Percentiles rank a stretch among this genome's conserved stretches.
These are phyloP conservation scores for Aphodius sticticus DNA, from an alignment of 2,888 invertebrate genomes.

Conservation along the genomic window DNA sequence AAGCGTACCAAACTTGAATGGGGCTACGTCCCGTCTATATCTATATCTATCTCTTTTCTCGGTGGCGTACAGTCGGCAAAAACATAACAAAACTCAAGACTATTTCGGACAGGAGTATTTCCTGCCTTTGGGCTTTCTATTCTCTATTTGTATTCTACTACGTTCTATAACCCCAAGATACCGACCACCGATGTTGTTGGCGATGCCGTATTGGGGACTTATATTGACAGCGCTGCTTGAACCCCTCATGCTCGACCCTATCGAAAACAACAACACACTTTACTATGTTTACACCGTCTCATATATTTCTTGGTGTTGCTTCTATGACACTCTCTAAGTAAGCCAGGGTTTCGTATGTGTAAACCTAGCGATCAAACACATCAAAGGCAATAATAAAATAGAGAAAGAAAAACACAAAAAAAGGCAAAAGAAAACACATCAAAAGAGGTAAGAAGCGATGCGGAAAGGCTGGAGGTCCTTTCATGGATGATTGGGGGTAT, in stretches of 20 bases:
- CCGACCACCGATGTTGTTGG: constrained; percentile 69
- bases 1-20: not conserved
- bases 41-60: not conserved
- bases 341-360: constrained; percentile 38
- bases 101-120: constrained; percentile 15
- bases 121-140: constrained; percentile 27
- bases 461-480: not conserved
- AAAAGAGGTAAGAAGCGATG: not conserved
- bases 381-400: constrained; percentile 11
- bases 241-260: constrained; percentile 70
- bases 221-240: constrained; percentile 73
- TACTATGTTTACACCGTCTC: constrained; percentile 47
- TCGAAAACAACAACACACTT: constrained; percentile 49
- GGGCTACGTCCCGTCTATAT: not conserved
- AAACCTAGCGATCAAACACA: constrained; percentile 42
- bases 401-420: not conserved
- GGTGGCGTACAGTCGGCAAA: not conserved
- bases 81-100: not conserved
- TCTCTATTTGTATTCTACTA: constrained; percentile 29
- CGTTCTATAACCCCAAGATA: constrained; percentile 49
- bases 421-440: not conserved
- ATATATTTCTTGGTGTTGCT: not conserved
- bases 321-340: constrained; percentile 25
- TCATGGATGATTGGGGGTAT: not conserved
- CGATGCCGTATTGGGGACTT: constrained; percentile 71